These are phyloP conservation scores for Kryptolebias ocellatus DNA, from an alignment of 2,797 vertebrate species.

Conservation along the genomic window DNA sequence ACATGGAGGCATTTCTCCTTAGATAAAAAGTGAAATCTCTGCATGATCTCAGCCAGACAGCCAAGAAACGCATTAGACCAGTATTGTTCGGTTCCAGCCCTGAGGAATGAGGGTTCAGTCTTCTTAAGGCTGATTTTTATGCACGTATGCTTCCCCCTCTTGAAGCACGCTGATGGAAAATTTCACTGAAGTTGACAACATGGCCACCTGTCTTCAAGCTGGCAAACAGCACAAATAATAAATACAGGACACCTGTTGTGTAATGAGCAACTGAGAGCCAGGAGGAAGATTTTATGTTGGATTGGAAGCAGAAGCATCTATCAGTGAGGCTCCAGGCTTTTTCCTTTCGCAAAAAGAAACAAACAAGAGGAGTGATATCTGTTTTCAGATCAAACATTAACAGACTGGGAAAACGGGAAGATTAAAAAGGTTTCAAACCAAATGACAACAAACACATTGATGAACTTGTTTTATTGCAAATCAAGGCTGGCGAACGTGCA, in stretches of 20 bases:
- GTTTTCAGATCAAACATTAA: constrained; percentile 56
- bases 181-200: constrained; percentile 47
- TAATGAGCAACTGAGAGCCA: constrained; percentile 58
- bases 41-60: constrained; percentile 21
- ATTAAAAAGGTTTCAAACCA: constrained; percentile 43
- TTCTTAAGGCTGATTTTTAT: neutral
- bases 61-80: constrained; percentile 7
- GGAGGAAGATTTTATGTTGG: constrained; percentile 58
- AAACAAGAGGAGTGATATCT: constrained; percentile 36
- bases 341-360: constrained; percentile 15
- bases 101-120: neutral
- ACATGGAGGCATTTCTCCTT: constrained; percentile 14
- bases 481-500: constrained; percentile 6
- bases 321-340: constrained; percentile 24
- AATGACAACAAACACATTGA: constrained; percentile 35
- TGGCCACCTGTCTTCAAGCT: constrained; percentile 37
- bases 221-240: constrained; percentile 32
- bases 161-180: constrained; percentile 5
- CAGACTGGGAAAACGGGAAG: constrained; percentile 30
- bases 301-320: constrained; percentile 38
- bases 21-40: constrained; percentile 19
- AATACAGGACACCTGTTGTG: constrained; percentile 63
- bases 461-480: constrained; percentile 18
- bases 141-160: constrained; percentile 8
- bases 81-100: constrained; percentile 11